Evolutionary conservation across 1,140 invertebrate genomes (phyloP), one percentile per base, ranked within the genome.

Genomic region (Wasmannia auropunctata): DNA sequence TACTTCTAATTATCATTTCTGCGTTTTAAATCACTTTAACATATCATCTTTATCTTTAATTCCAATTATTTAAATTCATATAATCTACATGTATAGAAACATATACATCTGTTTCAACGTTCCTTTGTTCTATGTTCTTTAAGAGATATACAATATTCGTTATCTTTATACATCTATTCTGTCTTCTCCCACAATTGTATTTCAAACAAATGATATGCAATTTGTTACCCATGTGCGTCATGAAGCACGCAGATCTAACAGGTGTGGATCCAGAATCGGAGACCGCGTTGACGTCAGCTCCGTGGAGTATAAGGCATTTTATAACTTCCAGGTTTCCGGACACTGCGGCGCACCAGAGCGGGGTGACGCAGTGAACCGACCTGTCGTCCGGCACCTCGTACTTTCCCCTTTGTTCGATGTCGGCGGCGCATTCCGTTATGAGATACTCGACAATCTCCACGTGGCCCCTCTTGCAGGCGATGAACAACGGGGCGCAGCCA

Each of bases 281-380:
- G n/a, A 97, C 96, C 31, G 97, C 97, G 95, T 98, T 97, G 11
- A 99, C 96, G 91, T 98, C 96, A 58, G 98, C 98, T 62, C 98
- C 98, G 92, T 98, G 96, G 37, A 97, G 95, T 7, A 98, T 96
- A 34, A 99, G 95, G 93, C 97, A 97, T 91, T 97, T 96, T 25
- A 99, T 97, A 77, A 98, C 97, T 60, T 96, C 95, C 16, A 98
- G 92, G 87, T 97, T 97, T 19, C 98, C 98, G n/a, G 97, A 97
- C 7, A 99, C 98, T 7, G 98, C 97, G 16, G 98, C 98, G 95
- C 98, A 98, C 98, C 98, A 99, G n/a, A 99, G 94, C 16, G 98
- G 98, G 1, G 98, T 98, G 0, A 98, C 98, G 91, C 96, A 96
- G 95, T 98, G 98, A 31, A 97, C 96, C 46, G 97, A 97, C 88